A percentile compares a stretch with the other conserved stretches of the same genome.
Conservation (phyloP, 1,140 invertebrate genomes). For the Schlechtendalia chinensis region DNA sequence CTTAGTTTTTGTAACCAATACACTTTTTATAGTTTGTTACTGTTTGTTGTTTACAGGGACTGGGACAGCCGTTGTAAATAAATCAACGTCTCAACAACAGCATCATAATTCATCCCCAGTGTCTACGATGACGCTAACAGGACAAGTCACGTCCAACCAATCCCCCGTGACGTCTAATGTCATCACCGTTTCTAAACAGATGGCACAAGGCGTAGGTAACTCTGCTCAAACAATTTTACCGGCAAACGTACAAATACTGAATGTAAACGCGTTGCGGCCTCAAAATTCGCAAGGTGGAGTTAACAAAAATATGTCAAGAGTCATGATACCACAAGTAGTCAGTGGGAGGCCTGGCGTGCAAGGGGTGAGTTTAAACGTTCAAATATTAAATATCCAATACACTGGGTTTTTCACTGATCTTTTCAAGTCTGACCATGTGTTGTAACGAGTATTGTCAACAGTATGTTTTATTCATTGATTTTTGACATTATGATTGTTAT, state of each 20-base stretch:
- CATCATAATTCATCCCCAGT: conserved; percentile 45
- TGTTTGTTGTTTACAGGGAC: conserved; percentile 15
- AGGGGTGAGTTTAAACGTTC: conserved; percentile 64
- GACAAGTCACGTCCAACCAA: conserved; percentile 47
- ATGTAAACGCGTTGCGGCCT: conserved; percentile 71
- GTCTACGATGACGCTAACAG: conserved; percentile 48
- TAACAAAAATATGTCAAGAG: conserved; percentile 62
- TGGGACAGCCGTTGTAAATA: conserved; percentile 68
- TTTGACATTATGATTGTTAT: background rate
- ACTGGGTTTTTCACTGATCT: background rate
- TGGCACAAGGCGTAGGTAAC: conserved; percentile 55
- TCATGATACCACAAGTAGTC: conserved; percentile 74
- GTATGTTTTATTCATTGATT: background rate
- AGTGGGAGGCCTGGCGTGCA: conserved; percentile 74
- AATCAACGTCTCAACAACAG: conserved; percentile 60
- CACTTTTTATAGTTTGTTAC: no score
- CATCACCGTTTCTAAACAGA: conserved; percentile 56
- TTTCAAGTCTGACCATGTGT: background rate
- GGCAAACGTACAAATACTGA: conserved; percentile 81
- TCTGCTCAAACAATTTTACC: conserved; percentile 64
- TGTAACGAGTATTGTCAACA: background rate
- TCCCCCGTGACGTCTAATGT: conserved; percentile 69
- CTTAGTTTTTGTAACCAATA: no score
- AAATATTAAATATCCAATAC: no score
- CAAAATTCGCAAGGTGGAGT: conserved; percentile 59